Percentiles rank a stretch among this genome's conserved stretches.
phyloP scores from a whole-genome alignment of 2,113 vertebrate genomes.

The Nycticorax nycticorax region DNA sequence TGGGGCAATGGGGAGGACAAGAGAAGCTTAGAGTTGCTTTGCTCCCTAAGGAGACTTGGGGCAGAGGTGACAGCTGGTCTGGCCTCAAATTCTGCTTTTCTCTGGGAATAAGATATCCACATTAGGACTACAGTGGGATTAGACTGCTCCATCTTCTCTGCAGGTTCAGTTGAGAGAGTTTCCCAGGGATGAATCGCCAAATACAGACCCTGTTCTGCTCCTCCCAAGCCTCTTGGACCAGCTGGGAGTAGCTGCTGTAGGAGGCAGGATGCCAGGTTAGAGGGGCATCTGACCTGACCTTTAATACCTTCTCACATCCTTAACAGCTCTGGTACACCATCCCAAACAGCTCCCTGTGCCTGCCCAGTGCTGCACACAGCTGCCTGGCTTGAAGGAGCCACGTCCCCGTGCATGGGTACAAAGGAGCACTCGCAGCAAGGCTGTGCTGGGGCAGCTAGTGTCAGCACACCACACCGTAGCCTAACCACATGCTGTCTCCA shows the following conservation, averaged over 20 bases:
- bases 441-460: neutral
- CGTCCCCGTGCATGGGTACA: rapidly evolving
- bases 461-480: neutral
- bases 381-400: neutral
- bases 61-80: neutral
- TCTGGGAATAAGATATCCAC: neutral
- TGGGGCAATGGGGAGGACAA: neutral
- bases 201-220: neutral
- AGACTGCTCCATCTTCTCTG: neutral
- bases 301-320: neutral
- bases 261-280: neutral
- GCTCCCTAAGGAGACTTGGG: neutral
- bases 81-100: neutral
- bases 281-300: neutral
- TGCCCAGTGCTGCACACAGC: neutral
- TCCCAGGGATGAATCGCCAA: neutral
- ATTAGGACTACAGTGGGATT: neutral
- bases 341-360: rapidly evolving
- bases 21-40: neutral
- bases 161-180: neutral
- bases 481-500: neutral
- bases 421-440: rapidly evolving
- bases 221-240: neutral
- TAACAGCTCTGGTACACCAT: neutral
- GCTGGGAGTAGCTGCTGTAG: neutral